phyloP scores from a whole-genome alignment of 1,140 invertebrate genomes.

The Acromyrmex heyeri region DNA sequence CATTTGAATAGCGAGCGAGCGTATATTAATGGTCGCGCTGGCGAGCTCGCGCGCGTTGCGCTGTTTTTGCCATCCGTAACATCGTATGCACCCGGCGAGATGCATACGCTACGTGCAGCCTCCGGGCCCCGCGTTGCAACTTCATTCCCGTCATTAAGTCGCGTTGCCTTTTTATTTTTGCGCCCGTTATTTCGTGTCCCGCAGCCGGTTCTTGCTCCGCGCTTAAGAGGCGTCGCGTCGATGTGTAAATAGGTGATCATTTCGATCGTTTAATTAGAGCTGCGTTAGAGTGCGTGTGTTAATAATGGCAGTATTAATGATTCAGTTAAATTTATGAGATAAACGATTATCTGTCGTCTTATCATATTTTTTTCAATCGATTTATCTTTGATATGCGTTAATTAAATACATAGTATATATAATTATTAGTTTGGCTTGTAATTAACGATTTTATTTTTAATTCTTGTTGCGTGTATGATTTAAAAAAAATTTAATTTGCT shows the following conservation, averaged over 20 bases:
- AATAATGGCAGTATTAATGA: slow-evolving; percentile 25
- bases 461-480: not conserved
- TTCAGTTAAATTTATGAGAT: slow-evolving; percentile 27
- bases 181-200: slow-evolving; percentile 47
- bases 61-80: slow-evolving; percentile 58
- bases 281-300: slow-evolving; percentile 30
- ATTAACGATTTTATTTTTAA: slow-evolving; percentile 5
- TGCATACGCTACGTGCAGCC: slow-evolving; percentile 51
- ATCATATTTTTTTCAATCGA: slow-evolving; percentile 11
- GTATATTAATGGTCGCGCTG: slow-evolving; percentile 50
- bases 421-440: not conserved
- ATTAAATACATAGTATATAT: not conserved
- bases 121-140: slow-evolving; percentile 54
- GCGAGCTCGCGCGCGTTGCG: slow-evolving; percentile 28
- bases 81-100: slow-evolving; percentile 55
- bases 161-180: slow-evolving; percentile 49
- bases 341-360: slow-evolving; percentile 17
- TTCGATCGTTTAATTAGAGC: slow-evolving; percentile 57
- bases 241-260: slow-evolving; percentile 54
- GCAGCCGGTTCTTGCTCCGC: slow-evolving; percentile 35
- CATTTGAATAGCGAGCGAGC: slow-evolving; percentile 49
- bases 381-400: not conserved
- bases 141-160: slow-evolving; percentile 61
- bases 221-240: not conserved
- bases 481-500: not conserved